Evolutionary conservation across 2,797 vertebrate species (phyloP).

Genomic region (Pteronotus mesoamericanus): DNA sequence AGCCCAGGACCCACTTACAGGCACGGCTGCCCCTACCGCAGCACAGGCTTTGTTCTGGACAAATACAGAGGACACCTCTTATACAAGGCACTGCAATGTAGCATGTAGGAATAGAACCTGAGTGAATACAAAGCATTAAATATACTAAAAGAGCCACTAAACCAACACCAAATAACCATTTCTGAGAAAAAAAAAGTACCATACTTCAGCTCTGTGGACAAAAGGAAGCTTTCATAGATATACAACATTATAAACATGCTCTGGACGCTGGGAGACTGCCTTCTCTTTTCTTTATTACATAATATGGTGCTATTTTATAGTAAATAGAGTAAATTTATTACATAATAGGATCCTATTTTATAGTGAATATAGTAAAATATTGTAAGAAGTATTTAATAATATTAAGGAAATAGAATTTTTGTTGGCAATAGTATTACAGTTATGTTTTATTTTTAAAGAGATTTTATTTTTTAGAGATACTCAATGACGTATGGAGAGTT

Average conservation of each 20-base stretch:
- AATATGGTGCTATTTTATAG: not conserved
- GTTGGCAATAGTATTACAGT: not conserved
- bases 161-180: not conserved
- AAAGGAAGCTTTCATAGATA: not conserved
- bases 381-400: not conserved
- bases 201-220: not conserved
- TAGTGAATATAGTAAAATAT: not conserved
- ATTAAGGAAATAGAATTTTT: not conserved
- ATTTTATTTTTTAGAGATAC: not conserved
- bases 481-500: not conserved
- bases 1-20: not conserved
- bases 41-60: not conserved
- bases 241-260: not conserved
- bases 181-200: not conserved
- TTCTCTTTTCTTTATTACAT: not conserved
- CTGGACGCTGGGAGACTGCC: not conserved
- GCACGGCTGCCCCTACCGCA: not conserved
- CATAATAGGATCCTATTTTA: not conserved
- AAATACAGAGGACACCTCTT: not conserved
- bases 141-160: not conserved
- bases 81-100: not conserved
- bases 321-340: not conserved
- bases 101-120: not conserved
- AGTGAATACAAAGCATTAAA: not conserved
- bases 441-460: conserved; percentile 3